Evolutionary conservation across 2,888 invertebrate genomes (phyloP).

Genomic region (Xestia ashworthii): DNA sequence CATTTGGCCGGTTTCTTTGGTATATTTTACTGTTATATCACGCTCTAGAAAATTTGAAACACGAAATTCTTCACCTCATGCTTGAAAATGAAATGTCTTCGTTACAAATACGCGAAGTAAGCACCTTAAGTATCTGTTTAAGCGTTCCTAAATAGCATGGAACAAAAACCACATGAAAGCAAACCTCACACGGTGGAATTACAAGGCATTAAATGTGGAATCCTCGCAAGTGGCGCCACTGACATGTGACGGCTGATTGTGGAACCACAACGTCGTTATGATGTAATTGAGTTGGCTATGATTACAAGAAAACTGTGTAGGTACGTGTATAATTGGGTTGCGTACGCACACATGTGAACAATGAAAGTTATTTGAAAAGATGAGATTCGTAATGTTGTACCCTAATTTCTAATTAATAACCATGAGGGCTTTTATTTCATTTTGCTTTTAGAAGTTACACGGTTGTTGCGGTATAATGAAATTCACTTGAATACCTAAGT

Average conservation of each 20-base stretch:
- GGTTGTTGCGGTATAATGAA: slow-evolving; percentile 1
- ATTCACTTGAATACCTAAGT: neutral
- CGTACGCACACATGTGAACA: slow-evolving; percentile 8
- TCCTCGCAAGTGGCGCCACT: slow-evolving; percentile 39
- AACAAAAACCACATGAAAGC: slow-evolving; percentile 29
- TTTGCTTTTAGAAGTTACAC: neutral
- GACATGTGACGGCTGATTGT: slow-evolving; percentile 34
- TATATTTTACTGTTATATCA: slow-evolving; percentile 1
- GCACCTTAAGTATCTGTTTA: slow-evolving; percentile 1
- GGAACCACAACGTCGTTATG: slow-evolving; percentile 40
- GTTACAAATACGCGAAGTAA: neutral
- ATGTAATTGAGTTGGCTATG: slow-evolving; percentile 49
- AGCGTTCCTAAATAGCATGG: slow-evolving; percentile 13
- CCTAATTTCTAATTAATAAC: slow-evolving; percentile 33
- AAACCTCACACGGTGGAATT: slow-evolving; percentile 25
- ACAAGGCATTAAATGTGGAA: slow-evolving; percentile 30
- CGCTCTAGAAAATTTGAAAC: neutral
- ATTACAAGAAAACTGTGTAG: slow-evolving; percentile 32
- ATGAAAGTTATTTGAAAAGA: slow-evolving; percentile 32
- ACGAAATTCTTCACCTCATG: neutral
- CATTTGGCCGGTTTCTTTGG: neutral
- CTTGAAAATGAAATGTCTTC: neutral
- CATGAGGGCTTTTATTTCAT: slow-evolving; percentile 8
- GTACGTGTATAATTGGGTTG: slow-evolving; percentile 23
- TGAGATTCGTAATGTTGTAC: slow-evolving; percentile 21